Base-by-base conservation (phyloP, 2,797 vertebrate genomes). In the Naso thynnoides region DNA sequence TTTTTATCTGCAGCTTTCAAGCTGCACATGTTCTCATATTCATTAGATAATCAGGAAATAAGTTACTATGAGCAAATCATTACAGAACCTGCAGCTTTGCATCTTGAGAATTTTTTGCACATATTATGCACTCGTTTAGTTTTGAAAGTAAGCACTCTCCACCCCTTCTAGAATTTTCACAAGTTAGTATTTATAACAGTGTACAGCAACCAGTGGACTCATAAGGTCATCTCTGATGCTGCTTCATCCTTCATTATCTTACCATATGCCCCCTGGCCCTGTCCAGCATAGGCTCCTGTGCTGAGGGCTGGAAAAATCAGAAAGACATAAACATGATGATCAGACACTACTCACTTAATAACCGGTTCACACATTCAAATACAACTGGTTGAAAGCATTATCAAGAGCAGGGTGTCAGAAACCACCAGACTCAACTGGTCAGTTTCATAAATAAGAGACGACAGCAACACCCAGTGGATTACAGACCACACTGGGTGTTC, bases 381-480 rank as follows among this genome's bases (percentile, higher is more conserved):
- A 10, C 50, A 72, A 59, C 1, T 5, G 26, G 26, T 56, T 9
- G 62, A 38, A 83, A 84, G 88, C 75, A 18, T 75, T 78, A 85
- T 76, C 23, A 31, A 8, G 53, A 66, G 73, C 73, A 82, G 55
- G 33, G 73, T 55, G 42, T 68, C 36, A 71, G 77, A 86, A 83
- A 80, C 56, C 16, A 50, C 31, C 57, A 78, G 76, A 59, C 48
- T 38, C 6, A 79, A 78, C 39, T 53, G 80, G 69, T 77, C 70
- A 77, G 82, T 38, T 68, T 74, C 50, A 42, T 53, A 36, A 79
- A 78, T 78, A 60, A 88, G 74, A 80, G 49, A 73, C 80, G 76
- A 86, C 45, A 87, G 76, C 84, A 72, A 84, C 90, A 89, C 82
- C 86, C 80, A 85, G 86, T 79, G 82, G 86, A 75, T 8, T 31